These are phyloP conservation scores for Atractosteus spatula DNA, from an alignment of 2,113 vertebrate genomes.

Conservation along the genomic window DNA sequence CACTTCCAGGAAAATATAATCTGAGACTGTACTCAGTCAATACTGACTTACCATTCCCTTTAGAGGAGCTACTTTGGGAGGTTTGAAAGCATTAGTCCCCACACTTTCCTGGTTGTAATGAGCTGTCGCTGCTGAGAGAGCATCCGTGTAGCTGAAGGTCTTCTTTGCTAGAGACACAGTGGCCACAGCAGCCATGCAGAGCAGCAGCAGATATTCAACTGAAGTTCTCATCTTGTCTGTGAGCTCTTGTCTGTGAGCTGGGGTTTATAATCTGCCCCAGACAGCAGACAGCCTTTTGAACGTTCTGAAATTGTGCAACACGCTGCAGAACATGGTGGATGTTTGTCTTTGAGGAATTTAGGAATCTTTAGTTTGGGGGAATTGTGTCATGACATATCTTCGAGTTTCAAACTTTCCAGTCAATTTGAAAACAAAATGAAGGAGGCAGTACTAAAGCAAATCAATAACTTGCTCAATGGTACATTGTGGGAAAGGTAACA, in stretches of 20 bases:
- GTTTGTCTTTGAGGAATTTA: no score
- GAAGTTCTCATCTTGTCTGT: neutral
- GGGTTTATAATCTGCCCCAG: neutral
- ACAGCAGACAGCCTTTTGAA: neutral
- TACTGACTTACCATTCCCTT: conserved; percentile 3
- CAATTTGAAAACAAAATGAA: no score
- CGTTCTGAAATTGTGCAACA: no score
- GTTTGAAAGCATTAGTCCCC: neutral
- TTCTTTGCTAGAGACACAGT: conserved; percentile 8
- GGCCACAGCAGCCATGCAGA: neutral
- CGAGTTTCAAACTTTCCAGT: no score
- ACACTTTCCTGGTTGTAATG: conserved; percentile 10
- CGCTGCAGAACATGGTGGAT: no score
- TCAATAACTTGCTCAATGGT: no score
- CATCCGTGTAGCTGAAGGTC: neutral
- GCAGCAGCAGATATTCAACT: neutral
- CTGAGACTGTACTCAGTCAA: neutral
- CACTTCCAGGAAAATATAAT: neutral
- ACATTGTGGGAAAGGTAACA: no score
- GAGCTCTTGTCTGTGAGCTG: neutral
- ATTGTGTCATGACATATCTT: no score
- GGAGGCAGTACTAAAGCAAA: no score
- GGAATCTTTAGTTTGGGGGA: no score
- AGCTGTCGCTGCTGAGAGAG: neutral
- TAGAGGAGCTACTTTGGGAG: neutral